phyloP scores from a whole-genome alignment of 2,888 invertebrate genomes.

The Archaeoteleia sp. region DNA sequence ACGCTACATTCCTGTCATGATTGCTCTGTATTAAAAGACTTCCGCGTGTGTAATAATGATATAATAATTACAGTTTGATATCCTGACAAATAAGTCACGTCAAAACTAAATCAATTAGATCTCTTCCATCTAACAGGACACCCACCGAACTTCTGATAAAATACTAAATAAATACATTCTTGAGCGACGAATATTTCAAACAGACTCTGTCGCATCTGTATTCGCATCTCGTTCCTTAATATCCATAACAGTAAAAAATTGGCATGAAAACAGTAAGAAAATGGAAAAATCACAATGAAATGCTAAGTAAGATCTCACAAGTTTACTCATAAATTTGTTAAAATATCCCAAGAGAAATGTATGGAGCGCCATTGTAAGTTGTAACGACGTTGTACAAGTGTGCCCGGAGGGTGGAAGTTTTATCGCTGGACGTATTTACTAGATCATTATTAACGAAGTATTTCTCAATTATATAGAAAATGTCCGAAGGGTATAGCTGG shows the following conservation, averaged over 20 bases:
- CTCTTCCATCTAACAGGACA: no score
- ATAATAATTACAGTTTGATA: no score
- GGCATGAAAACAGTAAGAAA: not conserved
- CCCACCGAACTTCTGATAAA: no score
- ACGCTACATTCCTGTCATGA: no score
- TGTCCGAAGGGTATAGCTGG: no score
- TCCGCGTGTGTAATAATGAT: no score
- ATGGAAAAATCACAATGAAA: conserved; percentile 2
- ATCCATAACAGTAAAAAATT: conserved; percentile 1
- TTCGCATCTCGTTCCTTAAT: not conserved
- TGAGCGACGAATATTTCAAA: no score
- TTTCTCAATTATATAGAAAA: not conserved
- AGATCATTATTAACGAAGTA: conserved; percentile 7
- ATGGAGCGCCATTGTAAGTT: conserved; percentile 6
- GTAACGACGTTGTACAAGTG: conserved; percentile 1
- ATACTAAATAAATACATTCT: no score
- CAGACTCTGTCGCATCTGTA: no score
- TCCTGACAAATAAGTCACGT: no score
- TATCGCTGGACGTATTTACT: conserved; percentile 1
- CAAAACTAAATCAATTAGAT: no score
- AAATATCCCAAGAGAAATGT: conserved; percentile 13
- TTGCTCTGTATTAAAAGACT: no score
- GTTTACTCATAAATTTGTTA: conserved; percentile 18
- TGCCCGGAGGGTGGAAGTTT: conserved; percentile 9
- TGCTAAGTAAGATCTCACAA: conserved; percentile 10